Evolutionary conservation across 2,797 vertebrate species (phyloP).

Genomic region (Potorous gilbertii): DNA sequence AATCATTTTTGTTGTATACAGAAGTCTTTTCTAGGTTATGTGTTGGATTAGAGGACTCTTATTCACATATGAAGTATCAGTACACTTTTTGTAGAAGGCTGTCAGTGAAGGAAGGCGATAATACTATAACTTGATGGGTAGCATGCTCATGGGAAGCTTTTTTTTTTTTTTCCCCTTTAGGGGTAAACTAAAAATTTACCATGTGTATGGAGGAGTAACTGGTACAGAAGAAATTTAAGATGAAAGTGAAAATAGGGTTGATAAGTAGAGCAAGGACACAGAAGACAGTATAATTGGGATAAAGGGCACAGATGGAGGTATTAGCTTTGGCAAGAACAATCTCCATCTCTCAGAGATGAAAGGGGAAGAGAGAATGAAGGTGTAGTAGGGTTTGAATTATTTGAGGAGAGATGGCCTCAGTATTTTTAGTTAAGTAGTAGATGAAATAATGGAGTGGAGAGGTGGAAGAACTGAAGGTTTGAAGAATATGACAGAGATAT

Average conservation of each 20-base stretch:
- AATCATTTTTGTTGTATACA: neutral
- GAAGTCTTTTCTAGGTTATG: neutral
- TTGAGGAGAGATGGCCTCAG: neutral
- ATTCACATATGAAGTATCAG: neutral
- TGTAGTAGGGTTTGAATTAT: neutral
- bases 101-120: neutral
- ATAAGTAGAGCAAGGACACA: neutral
- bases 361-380: neutral
- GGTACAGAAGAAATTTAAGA: neutral
- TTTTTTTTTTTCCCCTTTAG: neutral
- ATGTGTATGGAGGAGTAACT: neutral
- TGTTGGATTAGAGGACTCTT: neutral
- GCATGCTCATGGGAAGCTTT: neutral
- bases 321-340: neutral
- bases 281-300: neutral
- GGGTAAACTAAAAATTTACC: neutral
- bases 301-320: neutral
- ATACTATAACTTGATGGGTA: neutral
- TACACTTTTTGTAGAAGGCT: neutral
- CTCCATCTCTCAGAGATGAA: neutral
- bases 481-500: neutral
- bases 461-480: neutral
- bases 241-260: neutral
- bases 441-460: neutral
- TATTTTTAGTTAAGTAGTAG: neutral